Percentiles rank a stretch among this genome's conserved stretches.
These are phyloP conservation scores for Leptoteleia sp. DNA, from an alignment of 1,140 invertebrate species.

Conservation along the genomic window DNA sequence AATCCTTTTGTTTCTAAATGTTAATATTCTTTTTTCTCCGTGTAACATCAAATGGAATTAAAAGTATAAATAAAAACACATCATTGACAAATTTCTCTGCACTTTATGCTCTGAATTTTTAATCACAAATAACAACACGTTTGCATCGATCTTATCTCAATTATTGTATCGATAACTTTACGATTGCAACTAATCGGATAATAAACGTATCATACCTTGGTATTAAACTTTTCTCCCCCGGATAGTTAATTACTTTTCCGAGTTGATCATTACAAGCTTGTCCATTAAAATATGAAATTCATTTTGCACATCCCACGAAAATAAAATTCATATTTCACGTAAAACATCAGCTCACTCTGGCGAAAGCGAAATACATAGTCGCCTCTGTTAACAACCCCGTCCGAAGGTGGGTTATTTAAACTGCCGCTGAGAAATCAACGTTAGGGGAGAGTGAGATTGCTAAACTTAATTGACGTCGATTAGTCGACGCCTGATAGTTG, in stretches of 20 bases:
- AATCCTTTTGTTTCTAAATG: too few species aligned
- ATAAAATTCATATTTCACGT: slow-evolving; percentile 49
- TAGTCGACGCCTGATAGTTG: slow-evolving; percentile 70
- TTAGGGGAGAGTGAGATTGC: slow-evolving; percentile 67
- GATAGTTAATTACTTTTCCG: slow-evolving; percentile 19
- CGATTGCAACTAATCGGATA: not conserved
- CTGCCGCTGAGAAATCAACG: slow-evolving; percentile 59
- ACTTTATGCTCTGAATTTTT: too few species aligned
- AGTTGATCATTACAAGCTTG: slow-evolving; percentile 20
- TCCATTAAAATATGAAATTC: slow-evolving; percentile 27
- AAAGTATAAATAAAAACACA: too few species aligned
- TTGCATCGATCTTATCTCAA: too few species aligned
- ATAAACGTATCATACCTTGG: not conserved
- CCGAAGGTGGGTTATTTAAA: slow-evolving; percentile 54
- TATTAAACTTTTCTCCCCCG: slow-evolving; percentile 7
- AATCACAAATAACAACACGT: too few species aligned
- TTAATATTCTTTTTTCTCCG: too few species aligned
- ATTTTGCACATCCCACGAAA: slow-evolving; percentile 19
- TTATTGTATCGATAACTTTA: not conserved
- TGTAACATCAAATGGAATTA: too few species aligned
- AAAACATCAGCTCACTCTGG: slow-evolving; percentile 22
- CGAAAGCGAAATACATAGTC: slow-evolving; percentile 12
- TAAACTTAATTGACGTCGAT: slow-evolving; percentile 70
- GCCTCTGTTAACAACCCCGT: slow-evolving; percentile 37
- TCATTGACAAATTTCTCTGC: too few species aligned